Conservation (phyloP, 2,888 invertebrate species). For the Polietes domitor region DNA sequence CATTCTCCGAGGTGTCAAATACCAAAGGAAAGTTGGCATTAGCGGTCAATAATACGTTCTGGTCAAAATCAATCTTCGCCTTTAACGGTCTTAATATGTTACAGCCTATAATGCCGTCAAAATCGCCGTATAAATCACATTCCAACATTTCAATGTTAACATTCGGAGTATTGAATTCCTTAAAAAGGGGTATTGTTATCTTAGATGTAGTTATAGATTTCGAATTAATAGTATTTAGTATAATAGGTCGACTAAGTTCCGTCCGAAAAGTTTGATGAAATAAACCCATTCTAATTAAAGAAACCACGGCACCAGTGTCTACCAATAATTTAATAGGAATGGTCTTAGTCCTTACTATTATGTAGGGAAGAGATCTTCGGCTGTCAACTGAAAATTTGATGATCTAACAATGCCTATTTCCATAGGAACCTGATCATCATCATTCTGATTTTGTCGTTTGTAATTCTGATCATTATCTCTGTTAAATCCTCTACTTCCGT, state of each 20-base stretch:
- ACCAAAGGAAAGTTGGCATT: neutral
- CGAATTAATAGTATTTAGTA: conserved; percentile 24
- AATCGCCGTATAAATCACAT: no score
- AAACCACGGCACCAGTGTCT: conserved; percentile 19
- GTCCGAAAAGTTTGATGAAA: neutral
- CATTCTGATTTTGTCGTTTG: neutral
- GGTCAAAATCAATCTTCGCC: neutral
- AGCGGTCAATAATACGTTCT: neutral
- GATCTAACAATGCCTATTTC: conserved; percentile 5
- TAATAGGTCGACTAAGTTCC: neutral
- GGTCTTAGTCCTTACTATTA: conserved; percentile 30
- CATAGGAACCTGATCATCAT: neutral
- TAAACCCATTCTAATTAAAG: no score
- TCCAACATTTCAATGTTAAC: no score
- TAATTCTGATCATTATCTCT: no score
- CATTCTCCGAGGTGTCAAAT: neutral
- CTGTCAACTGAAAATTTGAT: conserved; percentile 16
- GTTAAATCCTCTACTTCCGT: no score
- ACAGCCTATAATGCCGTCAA: neutral
- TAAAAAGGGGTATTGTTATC: no score
- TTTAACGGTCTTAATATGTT: neutral
- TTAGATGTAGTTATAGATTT: neutral
- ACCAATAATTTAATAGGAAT: conserved; percentile 12
- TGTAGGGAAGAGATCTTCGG: conserved; percentile 26
- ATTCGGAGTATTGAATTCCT: no score